Conservation (phyloP, 2,113 vertebrate species). For the Condylura cristata region DNA sequence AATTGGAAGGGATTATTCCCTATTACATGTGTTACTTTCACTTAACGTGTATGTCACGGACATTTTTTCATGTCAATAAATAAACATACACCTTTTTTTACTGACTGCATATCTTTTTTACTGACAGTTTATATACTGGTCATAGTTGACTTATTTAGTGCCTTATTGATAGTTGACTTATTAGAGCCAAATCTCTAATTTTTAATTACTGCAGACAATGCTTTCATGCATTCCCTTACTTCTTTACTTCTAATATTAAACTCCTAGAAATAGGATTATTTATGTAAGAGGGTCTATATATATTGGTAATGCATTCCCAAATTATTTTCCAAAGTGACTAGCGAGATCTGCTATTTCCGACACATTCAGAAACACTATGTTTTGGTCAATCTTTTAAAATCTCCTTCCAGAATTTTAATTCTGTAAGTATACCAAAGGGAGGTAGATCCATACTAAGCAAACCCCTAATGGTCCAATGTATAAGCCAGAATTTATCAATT, state of each 20-base stretch:
- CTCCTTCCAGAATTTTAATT: constrained; percentile 20
- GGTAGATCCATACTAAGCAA: neutral
- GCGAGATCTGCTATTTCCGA: constrained; percentile 5
- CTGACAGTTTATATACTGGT: neutral
- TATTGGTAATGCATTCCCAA: neutral
- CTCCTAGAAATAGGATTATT: neutral
- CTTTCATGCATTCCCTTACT: neutral
- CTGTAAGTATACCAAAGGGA: neutral
- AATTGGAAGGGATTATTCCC: constrained; percentile 88
- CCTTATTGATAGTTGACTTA: neutral
- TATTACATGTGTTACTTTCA: neutral
- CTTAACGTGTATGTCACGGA: neutral
- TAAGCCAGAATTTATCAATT: constrained; percentile 24
- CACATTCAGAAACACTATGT: neutral
- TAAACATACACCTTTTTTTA: neutral
- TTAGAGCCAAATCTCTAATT: neutral
- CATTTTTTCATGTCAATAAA: neutral
- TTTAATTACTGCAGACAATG: neutral
- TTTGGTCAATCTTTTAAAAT: constrained; percentile 35
- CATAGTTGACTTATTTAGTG: neutral
- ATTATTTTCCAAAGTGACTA: constrained; percentile 2
- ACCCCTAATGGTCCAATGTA: neutral
- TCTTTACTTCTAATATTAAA: neutral
- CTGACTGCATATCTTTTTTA: neutral
- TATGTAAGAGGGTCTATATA: neutral